phyloP scores from a whole-genome alignment of 1,140 invertebrate species.

The Ditylenchus dipsaci region DNA sequence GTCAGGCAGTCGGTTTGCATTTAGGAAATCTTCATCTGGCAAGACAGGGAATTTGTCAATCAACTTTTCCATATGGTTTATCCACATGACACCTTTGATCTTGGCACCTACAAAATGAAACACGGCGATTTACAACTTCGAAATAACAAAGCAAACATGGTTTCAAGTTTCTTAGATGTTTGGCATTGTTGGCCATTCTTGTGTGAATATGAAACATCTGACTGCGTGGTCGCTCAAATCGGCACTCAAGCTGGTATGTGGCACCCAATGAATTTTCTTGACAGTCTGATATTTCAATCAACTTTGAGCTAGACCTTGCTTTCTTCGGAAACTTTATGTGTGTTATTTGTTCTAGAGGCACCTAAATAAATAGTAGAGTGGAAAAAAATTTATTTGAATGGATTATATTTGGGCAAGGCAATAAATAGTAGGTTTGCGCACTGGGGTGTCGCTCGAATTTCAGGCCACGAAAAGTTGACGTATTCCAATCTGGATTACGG shows the following conservation, averaged over 20 bases:
- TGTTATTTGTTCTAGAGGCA: slow-evolving; percentile 28
- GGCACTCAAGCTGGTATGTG: slow-evolving; percentile 12
- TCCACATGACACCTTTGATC: neutral
- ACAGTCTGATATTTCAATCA: slow-evolving; percentile 4
- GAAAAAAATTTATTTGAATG: slow-evolving; percentile 2
- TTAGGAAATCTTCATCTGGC: neutral
- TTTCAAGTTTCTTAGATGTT: neutral
- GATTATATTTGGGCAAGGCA: neutral
- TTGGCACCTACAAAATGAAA: slow-evolving; percentile 3
- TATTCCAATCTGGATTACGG: too few relatives aligned
- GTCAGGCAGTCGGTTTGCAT: neutral
- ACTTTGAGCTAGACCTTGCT: slow-evolving; percentile 8
- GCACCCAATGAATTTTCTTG: neutral
- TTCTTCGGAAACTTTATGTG: slow-evolving; percentile 20
- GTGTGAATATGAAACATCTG: slow-evolving; percentile 23
- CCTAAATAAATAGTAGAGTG: slow-evolving; percentile 13
- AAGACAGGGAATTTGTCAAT: neutral
- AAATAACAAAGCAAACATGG: neutral
- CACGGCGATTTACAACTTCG: neutral
- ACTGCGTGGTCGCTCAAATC: slow-evolving; percentile 8
- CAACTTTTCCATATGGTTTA: neutral
- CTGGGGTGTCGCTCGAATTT: too few relatives aligned
- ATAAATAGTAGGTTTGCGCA: too few relatives aligned
- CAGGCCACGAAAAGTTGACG: too few relatives aligned
- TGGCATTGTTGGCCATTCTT: slow-evolving; percentile 8